Evolutionary conservation across 2,113 vertebrate species (phyloP).

Genomic region (Eudyptes chrysolophus): DNA sequence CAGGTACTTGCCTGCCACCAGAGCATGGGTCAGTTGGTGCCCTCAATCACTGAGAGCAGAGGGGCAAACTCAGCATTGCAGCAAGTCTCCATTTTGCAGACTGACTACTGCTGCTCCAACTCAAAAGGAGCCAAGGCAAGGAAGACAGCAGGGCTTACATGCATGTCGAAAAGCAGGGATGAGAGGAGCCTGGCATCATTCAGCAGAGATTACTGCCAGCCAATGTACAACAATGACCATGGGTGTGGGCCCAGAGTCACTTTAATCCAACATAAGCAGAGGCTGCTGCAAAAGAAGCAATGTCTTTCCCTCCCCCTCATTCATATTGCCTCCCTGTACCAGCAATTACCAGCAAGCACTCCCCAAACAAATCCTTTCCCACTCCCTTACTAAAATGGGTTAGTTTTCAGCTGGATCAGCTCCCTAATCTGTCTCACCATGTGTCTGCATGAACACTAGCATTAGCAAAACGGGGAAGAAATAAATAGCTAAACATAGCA

Average conservation of each 20-base stretch:
- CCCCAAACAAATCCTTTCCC: slow-evolving; percentile 22
- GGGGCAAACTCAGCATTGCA: background rate
- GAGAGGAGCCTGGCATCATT: background rate
- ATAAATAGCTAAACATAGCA: slow-evolving; percentile 2
- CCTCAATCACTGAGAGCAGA: background rate
- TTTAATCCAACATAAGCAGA: background rate
- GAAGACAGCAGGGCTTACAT: background rate
- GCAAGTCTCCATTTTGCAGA: background rate
- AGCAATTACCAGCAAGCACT: background rate
- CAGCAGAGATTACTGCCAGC: background rate
- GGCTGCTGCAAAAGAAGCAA: background rate
- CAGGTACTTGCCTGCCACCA: background rate
- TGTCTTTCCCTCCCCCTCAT: background rate
- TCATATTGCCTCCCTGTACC: background rate
- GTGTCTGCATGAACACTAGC: slow-evolving; percentile 11
- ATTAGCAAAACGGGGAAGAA: slow-evolving; percentile 45
- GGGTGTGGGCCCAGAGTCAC: background rate
- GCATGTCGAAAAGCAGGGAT: background rate
- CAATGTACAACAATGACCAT: background rate
- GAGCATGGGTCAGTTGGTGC: background rate
- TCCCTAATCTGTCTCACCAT: slow-evolving; percentile 48
- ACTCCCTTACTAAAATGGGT: slow-evolving; percentile 14
- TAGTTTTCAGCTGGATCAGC: slow-evolving; percentile 52
- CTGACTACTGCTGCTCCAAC: background rate
- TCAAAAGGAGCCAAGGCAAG: accelerated